Conservation (phyloP, 2,797 vertebrate genomes). For the Schizothorax lantsangensis region DNA sequence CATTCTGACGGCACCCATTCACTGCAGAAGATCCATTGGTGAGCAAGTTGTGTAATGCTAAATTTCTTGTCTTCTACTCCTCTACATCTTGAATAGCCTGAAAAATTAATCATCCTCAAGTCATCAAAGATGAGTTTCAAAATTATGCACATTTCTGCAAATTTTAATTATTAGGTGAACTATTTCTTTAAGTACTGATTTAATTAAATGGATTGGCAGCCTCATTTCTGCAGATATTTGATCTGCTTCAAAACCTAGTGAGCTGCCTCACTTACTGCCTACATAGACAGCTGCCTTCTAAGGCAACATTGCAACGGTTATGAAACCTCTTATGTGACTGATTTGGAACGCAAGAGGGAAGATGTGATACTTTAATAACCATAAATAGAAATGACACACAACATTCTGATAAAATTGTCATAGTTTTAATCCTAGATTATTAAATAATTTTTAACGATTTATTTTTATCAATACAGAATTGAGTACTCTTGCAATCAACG, state of each 20-base stretch:
- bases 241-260: not conserved
- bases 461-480: not conserved
- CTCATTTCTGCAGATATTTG: not conserved
- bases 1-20: not conserved
- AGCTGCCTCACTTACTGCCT: not conserved
- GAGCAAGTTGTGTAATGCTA: not conserved
- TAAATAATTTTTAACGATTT: not conserved
- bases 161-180: not conserved
- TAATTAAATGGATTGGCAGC: not conserved
- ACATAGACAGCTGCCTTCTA: not conserved
- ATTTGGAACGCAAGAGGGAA: not conserved
- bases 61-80: not conserved
- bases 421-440: not conserved
- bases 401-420: not conserved
- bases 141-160: not conserved
- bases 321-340: not conserved
- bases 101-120: not conserved
- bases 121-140: not conserved
- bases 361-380: not conserved
- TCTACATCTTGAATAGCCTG: not conserved
- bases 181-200: not conserved
- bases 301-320: not conserved
- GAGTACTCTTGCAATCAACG: not conserved
- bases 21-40: not conserved
- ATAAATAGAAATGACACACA: not conserved